phyloP scores from a whole-genome alignment of 2,113 vertebrate genomes.

The Herpailurus yagouaroundi region DNA sequence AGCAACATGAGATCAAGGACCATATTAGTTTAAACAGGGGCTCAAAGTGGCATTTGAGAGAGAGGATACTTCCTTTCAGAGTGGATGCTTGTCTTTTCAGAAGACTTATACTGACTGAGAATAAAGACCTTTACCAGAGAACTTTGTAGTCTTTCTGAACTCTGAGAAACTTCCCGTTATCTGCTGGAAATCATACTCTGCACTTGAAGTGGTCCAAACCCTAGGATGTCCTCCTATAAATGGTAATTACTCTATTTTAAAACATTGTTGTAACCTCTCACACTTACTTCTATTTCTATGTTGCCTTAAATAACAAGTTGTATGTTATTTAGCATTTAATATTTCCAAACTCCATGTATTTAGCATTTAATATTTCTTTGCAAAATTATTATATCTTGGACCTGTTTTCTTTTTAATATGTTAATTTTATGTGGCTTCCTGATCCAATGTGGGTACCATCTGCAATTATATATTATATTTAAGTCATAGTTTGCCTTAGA shows the following conservation, averaged over 20 bases:
- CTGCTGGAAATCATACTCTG: not conserved
- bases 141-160: not conserved
- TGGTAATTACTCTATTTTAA: slow-evolving; percentile 61
- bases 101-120: not conserved
- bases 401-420: not conserved
- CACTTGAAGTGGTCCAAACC: not conserved
- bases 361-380: not conserved
- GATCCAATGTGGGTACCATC: not conserved
- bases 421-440: not conserved
- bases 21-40: slow-evolving; percentile 67
- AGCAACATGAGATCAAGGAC: slow-evolving; percentile 75
- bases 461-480: not conserved
- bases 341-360: not conserved
- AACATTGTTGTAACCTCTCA: not conserved
- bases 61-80: slow-evolving; percentile 56
- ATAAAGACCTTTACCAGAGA: not conserved
- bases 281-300: not conserved
- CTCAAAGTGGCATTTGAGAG: slow-evolving; percentile 62
- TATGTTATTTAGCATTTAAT: not conserved
- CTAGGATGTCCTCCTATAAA: slow-evolving; percentile 53
- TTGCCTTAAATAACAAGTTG: not conserved
- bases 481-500: not conserved
- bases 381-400: not conserved
- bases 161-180: not conserved
- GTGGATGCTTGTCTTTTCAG: slow-evolving; percentile 43